Evolutionary conservation across 2,113 vertebrate genomes (phyloP).

Genomic region (Haplochromis burtoni): DNA sequence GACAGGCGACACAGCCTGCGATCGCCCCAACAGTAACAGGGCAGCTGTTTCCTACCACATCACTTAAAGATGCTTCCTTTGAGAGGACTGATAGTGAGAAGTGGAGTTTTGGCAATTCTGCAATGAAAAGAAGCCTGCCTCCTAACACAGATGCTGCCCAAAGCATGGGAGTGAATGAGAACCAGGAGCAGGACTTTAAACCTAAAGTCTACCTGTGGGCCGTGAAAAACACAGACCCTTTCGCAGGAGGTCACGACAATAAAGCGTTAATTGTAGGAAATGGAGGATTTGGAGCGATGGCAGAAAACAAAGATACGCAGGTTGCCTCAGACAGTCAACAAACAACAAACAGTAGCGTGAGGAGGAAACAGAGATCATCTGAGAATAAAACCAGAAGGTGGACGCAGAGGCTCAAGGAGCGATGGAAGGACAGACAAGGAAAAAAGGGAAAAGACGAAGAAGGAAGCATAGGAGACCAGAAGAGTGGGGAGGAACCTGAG

Average conservation of each 20-base stretch:
- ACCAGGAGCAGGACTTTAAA: not conserved
- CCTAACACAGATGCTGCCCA: not conserved
- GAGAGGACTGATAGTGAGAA: not conserved
- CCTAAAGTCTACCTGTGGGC: constrained; percentile 23
- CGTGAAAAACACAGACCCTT: not conserved
- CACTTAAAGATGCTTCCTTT: constrained; percentile 22
- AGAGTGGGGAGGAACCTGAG: not conserved
- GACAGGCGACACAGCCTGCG: not conserved
- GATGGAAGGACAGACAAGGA: constrained; percentile 52
- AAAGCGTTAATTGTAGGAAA: not conserved
- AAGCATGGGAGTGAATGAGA: not conserved
- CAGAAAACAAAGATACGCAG: not conserved
- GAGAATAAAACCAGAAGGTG: constrained; percentile 58
- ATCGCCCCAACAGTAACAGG: not conserved
- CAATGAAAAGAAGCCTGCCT: not conserved
- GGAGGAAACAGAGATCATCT: constrained; percentile 18
- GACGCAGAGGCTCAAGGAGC: constrained; percentile 67
- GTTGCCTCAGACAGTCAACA: not conserved
- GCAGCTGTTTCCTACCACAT: constrained; percentile 7
- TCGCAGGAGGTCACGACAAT: not conserved
- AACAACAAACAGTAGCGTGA: not conserved
- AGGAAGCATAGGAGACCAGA: not conserved
- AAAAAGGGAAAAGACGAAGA: constrained; percentile 26
- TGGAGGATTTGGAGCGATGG: not conserved
- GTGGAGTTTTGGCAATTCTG: not conserved